These are phyloP conservation scores for Frieseomelitta varia DNA, from an alignment of 1,140 invertebrate species.

Conservation along the genomic window DNA sequence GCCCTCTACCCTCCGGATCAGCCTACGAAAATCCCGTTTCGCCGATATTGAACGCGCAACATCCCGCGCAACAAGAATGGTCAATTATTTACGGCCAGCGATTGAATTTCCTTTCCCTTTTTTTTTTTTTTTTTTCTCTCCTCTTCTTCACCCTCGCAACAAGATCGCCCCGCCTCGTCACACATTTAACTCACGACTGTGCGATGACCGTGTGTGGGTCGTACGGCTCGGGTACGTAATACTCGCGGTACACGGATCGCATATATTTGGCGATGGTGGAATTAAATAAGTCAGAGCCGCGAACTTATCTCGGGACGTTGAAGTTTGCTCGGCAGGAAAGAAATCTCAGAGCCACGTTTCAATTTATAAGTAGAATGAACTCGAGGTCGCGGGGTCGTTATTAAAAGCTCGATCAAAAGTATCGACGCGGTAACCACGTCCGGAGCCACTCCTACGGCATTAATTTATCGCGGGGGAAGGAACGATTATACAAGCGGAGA, in stretches of 20 bases:
- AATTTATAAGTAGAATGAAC: neutral
- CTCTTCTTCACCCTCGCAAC: too few relatives aligned
- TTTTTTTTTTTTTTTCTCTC: neutral
- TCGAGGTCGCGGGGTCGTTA: neutral
- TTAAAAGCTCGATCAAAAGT: neutral
- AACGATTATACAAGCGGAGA: slow-evolving; percentile 19
- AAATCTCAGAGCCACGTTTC: neutral
- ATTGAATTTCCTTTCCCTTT: slow-evolving; percentile 47
- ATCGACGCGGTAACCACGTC: neutral
- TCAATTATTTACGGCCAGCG: slow-evolving; percentile 57
- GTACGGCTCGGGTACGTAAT: too few relatives aligned
- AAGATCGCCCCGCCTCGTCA: too few relatives aligned
- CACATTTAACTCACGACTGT: too few relatives aligned
- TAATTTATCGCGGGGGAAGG: slow-evolving; percentile 38
- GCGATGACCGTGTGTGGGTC: too few relatives aligned
- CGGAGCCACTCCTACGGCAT: slow-evolving; percentile 26
- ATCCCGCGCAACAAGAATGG: slow-evolving; percentile 26
- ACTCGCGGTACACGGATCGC: too few relatives aligned
- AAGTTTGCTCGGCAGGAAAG: neutral
- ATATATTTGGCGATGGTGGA: too few relatives aligned
- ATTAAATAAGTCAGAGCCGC: too few relatives aligned
- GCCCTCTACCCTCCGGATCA: slow-evolving; percentile 54
- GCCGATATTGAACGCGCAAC: slow-evolving; percentile 53
- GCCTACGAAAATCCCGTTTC: slow-evolving; percentile 62
- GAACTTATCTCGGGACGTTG: too few relatives aligned